Percentiles rank a stretch among this genome's conserved stretches.
phyloP scores from a whole-genome alignment of 2,888 invertebrate species.

The Autographa pulchrina region DNA sequence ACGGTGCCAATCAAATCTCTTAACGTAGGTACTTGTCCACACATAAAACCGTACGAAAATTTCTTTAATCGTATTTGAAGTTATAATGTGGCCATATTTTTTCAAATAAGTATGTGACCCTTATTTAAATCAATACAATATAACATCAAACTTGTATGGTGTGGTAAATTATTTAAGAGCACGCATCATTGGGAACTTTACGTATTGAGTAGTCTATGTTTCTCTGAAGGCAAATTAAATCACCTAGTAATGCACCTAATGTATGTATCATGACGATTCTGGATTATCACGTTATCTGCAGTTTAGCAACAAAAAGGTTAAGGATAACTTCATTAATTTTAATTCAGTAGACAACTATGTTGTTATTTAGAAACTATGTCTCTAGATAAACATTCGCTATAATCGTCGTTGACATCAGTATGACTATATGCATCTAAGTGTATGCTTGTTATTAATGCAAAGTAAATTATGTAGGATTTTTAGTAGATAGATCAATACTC shows the following conservation, averaged over 20 bases:
- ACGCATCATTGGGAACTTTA: neutral
- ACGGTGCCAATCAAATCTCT: too few species aligned
- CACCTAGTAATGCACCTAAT: slow-evolving; percentile 6
- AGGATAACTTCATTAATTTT: slow-evolving; percentile 34
- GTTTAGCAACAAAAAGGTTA: slow-evolving; percentile 19
- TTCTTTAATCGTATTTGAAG: too few species aligned
- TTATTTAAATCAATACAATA: too few species aligned
- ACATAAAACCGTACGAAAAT: too few species aligned
- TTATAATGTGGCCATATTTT: too few species aligned
- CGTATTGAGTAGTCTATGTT: neutral
- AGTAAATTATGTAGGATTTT: neutral
- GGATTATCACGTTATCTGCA: slow-evolving; percentile 26
- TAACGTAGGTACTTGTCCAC: too few species aligned
- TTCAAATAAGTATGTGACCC: too few species aligned
- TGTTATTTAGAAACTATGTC: slow-evolving; percentile 32
- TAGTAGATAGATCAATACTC: neutral
- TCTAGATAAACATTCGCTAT: slow-evolving; percentile 20
- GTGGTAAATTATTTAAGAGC: neutral
- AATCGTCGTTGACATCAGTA: neutral
- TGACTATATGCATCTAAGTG: neutral
- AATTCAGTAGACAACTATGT: slow-evolving; percentile 26
- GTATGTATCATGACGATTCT: slow-evolving; percentile 15
- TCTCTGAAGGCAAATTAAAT: neutral
- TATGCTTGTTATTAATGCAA: neutral
- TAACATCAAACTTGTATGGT: neutral